These are phyloP conservation scores for Xenops minutus DNA, from an alignment of 2,797 vertebrate genomes.

Conservation along the genomic window DNA sequence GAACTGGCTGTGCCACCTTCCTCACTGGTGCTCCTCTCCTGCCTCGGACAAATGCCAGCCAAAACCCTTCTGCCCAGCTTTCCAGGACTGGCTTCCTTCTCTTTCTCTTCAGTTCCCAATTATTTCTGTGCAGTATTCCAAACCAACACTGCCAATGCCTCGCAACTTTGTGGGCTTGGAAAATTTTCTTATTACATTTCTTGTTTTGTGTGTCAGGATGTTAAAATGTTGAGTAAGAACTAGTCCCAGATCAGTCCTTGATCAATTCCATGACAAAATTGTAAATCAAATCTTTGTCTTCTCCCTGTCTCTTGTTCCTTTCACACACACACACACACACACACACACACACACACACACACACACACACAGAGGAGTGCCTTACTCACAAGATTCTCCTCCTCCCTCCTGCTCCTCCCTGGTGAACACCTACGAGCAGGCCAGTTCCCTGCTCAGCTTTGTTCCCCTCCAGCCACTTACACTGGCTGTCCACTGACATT, in stretches of 20 bases:
- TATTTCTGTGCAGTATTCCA: background rate
- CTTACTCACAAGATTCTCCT: background rate
- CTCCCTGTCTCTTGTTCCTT: background rate
- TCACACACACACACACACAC: background rate
- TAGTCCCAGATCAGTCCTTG: background rate
- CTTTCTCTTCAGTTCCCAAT: background rate
- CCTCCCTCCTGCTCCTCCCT: background rate
- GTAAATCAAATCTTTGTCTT: background rate
- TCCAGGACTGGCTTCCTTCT: background rate
- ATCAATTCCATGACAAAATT: background rate
- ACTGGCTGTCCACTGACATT: background rate
- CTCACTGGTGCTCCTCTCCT: background rate
- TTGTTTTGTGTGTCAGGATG: background rate
- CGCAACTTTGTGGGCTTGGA: background rate
- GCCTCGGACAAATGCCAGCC: background rate
- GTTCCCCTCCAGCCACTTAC: background rate
- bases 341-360: background rate
- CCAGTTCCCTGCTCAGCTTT: background rate
- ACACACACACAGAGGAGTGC: background rate
- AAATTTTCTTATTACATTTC: background rate
- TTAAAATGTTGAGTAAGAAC: background rate
- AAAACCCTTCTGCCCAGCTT: background rate
- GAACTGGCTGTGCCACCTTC: background rate
- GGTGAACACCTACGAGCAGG: background rate
- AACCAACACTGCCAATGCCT: background rate